Conservation (phyloP, 2,888 invertebrate genomes). For the Thalpophila matura region DNA sequence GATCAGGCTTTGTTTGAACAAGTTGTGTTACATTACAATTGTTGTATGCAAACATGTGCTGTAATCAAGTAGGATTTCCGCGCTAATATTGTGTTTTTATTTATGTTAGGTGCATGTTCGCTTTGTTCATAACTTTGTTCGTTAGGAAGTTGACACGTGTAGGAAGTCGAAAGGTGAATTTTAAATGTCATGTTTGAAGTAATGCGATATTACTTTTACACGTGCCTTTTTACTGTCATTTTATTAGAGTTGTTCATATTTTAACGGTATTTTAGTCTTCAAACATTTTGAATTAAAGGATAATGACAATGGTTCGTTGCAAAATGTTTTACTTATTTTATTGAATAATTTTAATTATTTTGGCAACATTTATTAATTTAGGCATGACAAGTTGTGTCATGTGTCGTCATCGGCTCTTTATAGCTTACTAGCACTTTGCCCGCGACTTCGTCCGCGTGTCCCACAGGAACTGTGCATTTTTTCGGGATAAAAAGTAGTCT, state of each 20-base stretch:
- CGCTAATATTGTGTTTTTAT: constrained; percentile 56
- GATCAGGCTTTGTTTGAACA: constrained; percentile 50
- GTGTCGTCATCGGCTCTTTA: too few relatives aligned
- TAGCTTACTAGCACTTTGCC: too few relatives aligned
- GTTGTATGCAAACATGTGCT: constrained; percentile 53
- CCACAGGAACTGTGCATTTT: too few relatives aligned
- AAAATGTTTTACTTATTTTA: too few relatives aligned
- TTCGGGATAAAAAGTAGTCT: too few relatives aligned
- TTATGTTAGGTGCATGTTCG: constrained; percentile 44
- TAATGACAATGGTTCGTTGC: too few relatives aligned
- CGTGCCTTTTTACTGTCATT: not conserved
- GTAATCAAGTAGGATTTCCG: constrained; percentile 50
- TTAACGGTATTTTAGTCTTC: not conserved
- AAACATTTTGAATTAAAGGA: not conserved
- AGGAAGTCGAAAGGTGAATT: too few relatives aligned
- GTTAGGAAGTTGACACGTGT: constrained; percentile 12
- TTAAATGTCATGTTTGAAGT: constrained; percentile 15
- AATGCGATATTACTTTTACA: constrained; percentile 5
- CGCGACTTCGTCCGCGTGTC: too few relatives aligned
- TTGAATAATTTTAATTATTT: too few relatives aligned
- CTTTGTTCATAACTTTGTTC: constrained; percentile 19
- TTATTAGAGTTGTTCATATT: not conserved
- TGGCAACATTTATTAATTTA: too few relatives aligned
- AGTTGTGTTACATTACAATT: constrained; percentile 55
- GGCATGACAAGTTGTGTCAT: too few relatives aligned